These are phyloP conservation scores for Leptogaster cylindrica DNA, from an alignment of 2,888 invertebrate genomes.

Conservation along the genomic window DNA sequence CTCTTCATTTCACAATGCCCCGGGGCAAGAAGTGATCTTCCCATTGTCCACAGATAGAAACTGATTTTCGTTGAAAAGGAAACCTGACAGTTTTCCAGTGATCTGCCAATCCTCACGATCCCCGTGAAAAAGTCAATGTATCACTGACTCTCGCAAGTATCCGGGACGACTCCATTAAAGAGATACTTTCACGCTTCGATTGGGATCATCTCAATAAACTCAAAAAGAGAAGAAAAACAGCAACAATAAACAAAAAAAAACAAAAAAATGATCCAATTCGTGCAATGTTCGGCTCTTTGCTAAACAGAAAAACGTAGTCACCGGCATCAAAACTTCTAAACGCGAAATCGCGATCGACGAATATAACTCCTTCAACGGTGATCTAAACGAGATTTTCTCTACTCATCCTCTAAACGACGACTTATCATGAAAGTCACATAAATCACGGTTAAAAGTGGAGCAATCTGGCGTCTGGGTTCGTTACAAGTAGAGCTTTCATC, in stretches of 20 bases:
- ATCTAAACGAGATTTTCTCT: conserved; percentile 21
- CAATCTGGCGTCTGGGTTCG: conserved; percentile 4
- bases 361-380: not conserved
- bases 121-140: conserved; percentile 21
- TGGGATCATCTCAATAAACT: conserved; percentile 7
- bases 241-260: not conserved
- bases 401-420: conserved; percentile 32
- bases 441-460: conserved; percentile 24
- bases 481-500: conserved; percentile 18
- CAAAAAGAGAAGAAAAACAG: not conserved
- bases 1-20: too few species aligned
- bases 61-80: too few species aligned
- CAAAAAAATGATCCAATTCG: conserved; percentile 9
- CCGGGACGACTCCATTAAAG: conserved; percentile 29
- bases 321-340: conserved; percentile 12
- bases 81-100: conserved; percentile 23
- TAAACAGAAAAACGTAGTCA: not conserved
- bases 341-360: not conserved
- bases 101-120: conserved; percentile 40
- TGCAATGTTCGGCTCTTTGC: not conserved
- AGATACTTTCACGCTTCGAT: conserved; percentile 27
- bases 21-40: too few species aligned
- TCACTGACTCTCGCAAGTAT: conserved; percentile 17
- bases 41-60: too few species aligned
- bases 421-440: conserved; percentile 33